phyloP scores from a whole-genome alignment of 1,140 invertebrate species.

The Fopius arisanus region DNA sequence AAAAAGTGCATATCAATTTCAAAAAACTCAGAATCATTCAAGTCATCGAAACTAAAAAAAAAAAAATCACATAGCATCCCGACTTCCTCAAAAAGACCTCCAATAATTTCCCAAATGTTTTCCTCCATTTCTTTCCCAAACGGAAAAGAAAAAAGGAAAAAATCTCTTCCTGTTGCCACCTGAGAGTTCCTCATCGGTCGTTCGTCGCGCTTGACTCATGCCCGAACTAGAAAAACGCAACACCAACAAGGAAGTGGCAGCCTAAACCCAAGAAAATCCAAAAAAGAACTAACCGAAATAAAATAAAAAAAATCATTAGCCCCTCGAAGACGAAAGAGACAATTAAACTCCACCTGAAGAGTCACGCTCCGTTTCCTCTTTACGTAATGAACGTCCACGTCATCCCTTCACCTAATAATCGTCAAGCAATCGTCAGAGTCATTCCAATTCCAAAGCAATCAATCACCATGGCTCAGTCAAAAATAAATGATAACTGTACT shows the following conservation, averaged over 20 bases:
- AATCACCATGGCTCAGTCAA: slow-evolving; percentile 16
- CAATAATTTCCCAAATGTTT: too few relatives aligned
- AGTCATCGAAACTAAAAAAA: too few relatives aligned
- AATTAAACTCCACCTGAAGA: slow-evolving; percentile 49
- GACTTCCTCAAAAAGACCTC: too few relatives aligned
- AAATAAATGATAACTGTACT: not conserved
- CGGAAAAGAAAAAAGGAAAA: not conserved
- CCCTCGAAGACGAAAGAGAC: slow-evolving; percentile 8
- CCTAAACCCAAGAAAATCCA: not conserved
- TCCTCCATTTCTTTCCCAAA: not conserved
- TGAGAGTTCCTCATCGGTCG: not conserved
- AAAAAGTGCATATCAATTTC: too few relatives aligned
- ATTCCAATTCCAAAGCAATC: slow-evolving; percentile 14
- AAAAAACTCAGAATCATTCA: too few relatives aligned
- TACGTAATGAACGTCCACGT: slow-evolving; percentile 51
- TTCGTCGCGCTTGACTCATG: slow-evolving; percentile 16
- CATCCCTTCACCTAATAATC: slow-evolving; percentile 12
- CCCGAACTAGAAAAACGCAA: not conserved
- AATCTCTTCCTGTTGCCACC: not conserved
- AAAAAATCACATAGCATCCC: too few relatives aligned
- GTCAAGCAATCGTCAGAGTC: not conserved
- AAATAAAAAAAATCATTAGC: not conserved
- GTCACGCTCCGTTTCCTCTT: slow-evolving; percentile 57
- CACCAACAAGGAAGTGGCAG: not conserved
- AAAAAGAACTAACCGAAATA: not conserved